Base-by-base conservation (phyloP, 2,888 invertebrate species). In the Scaptomyza tumidula region DNA sequence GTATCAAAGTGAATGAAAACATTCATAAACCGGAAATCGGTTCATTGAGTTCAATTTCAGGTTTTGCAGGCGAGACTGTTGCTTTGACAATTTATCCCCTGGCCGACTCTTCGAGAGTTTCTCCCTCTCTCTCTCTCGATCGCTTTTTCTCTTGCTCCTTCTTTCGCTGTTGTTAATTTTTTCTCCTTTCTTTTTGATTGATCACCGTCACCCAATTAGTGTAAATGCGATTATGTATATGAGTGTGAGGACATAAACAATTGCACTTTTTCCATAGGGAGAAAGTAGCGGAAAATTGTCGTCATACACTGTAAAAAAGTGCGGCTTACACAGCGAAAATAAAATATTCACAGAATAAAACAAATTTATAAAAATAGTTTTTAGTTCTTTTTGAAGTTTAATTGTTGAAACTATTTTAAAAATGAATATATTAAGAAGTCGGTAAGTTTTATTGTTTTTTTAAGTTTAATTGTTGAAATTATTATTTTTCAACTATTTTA, bases 151-250 rank as follows among this genome's bases (percentile, higher is more conserved):
- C 44, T 24, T 35, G 53, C 44, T 41, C 11, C 1, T 2, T 33
- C 10, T 33, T 9, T 33, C 3, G 6, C 6, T 29, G 29, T 35
- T 35, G 11, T 35, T 41, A 16, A 39, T 45, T 50, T 37, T 49
- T 50, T 27, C 50, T 43, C 35, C 58, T 70, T 73, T 68, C 39
- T 63, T 63, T 75, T 88, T 88, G 88, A 88, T 88, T 88, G 89
- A 88, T 88, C 80, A 86, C 88, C 88, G 60, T 77, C 89, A 86
- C 70, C 88, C 85, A 88, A 89, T 89, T 89, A 89, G 88, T 86
- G 79, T 79, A 85, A 85, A 85, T 85, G 83, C 75, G 85, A 86
- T 82, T 88, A 84, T 84, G 79, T 80, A 82, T 75, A 86, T 84
- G 75, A 87, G 69, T 74, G 80, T 68, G 60, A 87, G 83, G 79